Evolutionary conservation across 2,113 vertebrate genomes (phyloP), one percentile per base, ranked within the genome.

Genomic region (Melanerpes aurifrons): DNA sequence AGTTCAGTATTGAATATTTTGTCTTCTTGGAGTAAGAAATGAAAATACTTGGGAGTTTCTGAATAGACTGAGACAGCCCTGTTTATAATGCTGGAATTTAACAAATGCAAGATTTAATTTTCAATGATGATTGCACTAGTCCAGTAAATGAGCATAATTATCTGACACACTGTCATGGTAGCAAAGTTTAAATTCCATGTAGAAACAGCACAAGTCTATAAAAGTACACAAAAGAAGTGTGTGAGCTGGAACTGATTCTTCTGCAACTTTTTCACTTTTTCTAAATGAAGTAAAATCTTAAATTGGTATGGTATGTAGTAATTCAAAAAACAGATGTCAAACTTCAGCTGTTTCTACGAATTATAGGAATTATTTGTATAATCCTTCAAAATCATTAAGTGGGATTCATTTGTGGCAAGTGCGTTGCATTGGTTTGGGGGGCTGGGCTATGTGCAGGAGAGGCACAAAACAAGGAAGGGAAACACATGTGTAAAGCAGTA

Each of bases 41-140:
- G 67, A 29, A 59, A 89, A 63, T 82, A 82, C 31, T 77, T 35
- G 18, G n/a, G 28, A 73, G 13, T 83, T 94, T 95, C 61, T 92
- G 80, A 89, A n/a, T 61, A 90, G 63, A 32, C 58, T 47, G 69
- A 54, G 26, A 56, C 2, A 9, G 26, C 88, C 91, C 50, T 88
- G 31, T 93, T 96, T 84, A 62, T 89, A 92, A 50, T 47, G 24
- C 45, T 87, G 47, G 43, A 94, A 64, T 77, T 83, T 63, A 87
- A 87, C 81, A 82, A 72, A 75, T 86, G 22, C 7, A 84, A 86
- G 66, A 74, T 91, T 77, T 91, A 90, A 79, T 96, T 47, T 95
- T 89, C 37, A 86, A 4, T 86, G 68, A 59, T 86, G 62, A 80
- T 92, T 94, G 31, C 9, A 35, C 29, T 71, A 47, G 58, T 76